These are phyloP conservation scores for Dipus sagitta DNA, from an alignment of 2,797 vertebrate genomes.

Conservation along the genomic window DNA sequence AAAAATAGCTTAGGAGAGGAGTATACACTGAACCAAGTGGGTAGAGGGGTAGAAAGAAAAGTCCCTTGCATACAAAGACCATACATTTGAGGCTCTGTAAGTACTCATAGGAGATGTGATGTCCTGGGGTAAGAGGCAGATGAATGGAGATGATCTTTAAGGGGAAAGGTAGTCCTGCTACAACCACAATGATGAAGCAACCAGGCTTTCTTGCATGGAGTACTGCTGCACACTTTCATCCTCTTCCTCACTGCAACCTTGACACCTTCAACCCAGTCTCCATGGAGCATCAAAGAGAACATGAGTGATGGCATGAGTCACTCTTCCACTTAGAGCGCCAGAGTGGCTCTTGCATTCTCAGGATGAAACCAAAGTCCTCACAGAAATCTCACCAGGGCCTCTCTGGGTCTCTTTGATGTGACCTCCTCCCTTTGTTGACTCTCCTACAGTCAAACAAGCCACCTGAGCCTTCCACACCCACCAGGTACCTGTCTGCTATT, in stretches of 20 bases:
- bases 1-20: neutral
- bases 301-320: neutral
- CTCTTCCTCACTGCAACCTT: neutral
- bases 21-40: neutral
- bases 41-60: neutral
- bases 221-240: neutral
- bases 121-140: neutral
- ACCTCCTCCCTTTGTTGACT: neutral
- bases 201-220: too few species aligned
- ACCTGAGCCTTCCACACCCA: neutral
- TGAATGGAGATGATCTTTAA: neutral
- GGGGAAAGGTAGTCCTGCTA: neutral
- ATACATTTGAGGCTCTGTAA: neutral
- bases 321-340: neutral
- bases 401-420: neutral
- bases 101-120: fast-evolving
- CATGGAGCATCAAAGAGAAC: neutral
- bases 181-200: fast-evolving
- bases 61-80: neutral
- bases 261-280: neutral
- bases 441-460: neutral
- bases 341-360: neutral
- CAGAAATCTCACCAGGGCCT: neutral
- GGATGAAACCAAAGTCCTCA: neutral
- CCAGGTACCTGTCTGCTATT: neutral